Conservation (phyloP, 2,888 invertebrate genomes). For the Rhagonycha fulva region DNA sequence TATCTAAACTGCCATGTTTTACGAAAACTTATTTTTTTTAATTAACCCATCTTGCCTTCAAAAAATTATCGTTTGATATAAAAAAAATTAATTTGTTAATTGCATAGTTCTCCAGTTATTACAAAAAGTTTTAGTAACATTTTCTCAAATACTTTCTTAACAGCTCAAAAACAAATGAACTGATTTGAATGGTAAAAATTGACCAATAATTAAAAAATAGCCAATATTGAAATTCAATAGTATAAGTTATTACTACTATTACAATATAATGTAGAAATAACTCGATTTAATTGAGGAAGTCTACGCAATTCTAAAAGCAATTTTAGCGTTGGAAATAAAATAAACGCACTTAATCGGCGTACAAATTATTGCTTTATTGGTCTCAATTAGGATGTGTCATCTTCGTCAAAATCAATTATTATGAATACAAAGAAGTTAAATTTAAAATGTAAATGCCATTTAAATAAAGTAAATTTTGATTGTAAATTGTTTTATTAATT, state of each 20-base stretch:
- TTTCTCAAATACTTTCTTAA: too few relatives aligned
- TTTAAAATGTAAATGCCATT: neutral
- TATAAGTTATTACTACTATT: neutral
- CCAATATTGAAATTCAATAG: neutral
- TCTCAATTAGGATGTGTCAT: conserved; percentile 8
- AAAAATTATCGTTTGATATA: too few relatives aligned
- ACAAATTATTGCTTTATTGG: neutral
- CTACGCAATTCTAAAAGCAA: neutral
- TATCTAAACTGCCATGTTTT: too few relatives aligned
- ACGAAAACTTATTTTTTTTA: too few relatives aligned
- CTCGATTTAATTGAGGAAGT: neutral
- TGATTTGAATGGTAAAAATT: too few relatives aligned
- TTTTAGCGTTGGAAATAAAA: neutral
- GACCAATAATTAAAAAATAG: too few relatives aligned
- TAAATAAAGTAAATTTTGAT: neutral
- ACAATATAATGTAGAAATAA: neutral
- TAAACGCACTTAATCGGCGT: neutral
- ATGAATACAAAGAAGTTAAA: neutral
- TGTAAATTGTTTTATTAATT: neutral
- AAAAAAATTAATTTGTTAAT: too few relatives aligned
- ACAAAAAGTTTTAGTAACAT: too few relatives aligned
- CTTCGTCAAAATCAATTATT: neutral
- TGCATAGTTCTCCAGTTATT: too few relatives aligned
- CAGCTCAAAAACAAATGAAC: too few relatives aligned
- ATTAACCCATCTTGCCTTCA: too few relatives aligned